Percentiles rank a stretch among this genome's conserved stretches.
Conservation (phyloP, 2,888 invertebrate genomes). For the Drosophila conformis region DNA sequence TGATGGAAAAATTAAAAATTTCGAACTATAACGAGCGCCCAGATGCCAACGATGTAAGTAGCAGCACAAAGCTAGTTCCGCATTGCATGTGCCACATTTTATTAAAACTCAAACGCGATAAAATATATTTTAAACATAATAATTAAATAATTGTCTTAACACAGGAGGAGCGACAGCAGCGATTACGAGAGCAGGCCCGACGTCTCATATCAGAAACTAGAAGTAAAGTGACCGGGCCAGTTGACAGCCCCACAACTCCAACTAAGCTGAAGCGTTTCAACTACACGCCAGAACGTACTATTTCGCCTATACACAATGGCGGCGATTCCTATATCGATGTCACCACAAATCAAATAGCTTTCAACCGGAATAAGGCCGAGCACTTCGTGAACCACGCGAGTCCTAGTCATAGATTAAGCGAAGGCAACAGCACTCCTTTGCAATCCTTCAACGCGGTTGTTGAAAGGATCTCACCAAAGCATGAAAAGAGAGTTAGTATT, state of each 20-base stretch:
- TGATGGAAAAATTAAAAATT: constrained; percentile 85
- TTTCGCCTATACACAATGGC: constrained; percentile 84
- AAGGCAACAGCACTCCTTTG: constrained; percentile 86
- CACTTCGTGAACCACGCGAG: constrained; percentile 67
- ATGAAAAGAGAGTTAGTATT: constrained; percentile 87
- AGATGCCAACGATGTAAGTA: constrained; percentile 84
- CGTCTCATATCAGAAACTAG: constrained; percentile 95
- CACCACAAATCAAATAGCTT: constrained; percentile 82
- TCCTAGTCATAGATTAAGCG: constrained; percentile 85
- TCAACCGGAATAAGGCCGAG: constrained; percentile 77
- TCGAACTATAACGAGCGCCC: constrained; percentile 77
- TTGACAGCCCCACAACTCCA: constrained; percentile 83
- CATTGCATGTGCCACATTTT: constrained; percentile 10
- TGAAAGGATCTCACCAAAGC: constrained; percentile 90
- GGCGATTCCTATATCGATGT: constrained; percentile 71
- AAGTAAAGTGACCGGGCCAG: constrained; percentile 77
- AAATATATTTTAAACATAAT: not conserved
- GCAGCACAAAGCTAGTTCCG: constrained; percentile 11
- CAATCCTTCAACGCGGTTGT: constrained; percentile 89
- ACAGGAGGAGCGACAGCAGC: constrained; percentile 93
- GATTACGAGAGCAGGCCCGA: constrained; percentile 94
- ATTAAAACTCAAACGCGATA: not conserved
- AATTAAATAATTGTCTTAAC: constrained; percentile 9
- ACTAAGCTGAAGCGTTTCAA: constrained; percentile 83
- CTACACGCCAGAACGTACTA: constrained; percentile 84